Evolutionary conservation across 2,113 vertebrate genomes (phyloP).

Genomic region (Larimichthys polyactis): DNA sequence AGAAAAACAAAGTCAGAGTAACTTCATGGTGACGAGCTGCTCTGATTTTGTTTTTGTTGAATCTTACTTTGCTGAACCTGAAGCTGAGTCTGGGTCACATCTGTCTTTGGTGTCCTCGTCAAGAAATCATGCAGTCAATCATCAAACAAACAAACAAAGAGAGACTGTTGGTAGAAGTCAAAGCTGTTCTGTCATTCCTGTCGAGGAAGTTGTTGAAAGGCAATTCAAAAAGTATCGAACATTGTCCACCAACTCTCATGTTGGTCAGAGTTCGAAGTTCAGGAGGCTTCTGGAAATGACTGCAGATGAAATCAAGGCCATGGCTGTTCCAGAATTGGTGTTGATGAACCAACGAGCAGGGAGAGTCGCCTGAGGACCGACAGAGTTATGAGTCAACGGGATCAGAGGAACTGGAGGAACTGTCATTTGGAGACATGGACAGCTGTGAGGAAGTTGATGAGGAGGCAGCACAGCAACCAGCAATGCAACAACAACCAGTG

Average conservation of each 20-base stretch:
- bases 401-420: background rate
- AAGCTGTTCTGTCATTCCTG: background rate
- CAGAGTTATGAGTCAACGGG: rapidly evolving
- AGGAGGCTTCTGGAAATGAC: slow-evolving; percentile 14
- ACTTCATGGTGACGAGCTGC: background rate
- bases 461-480: background rate
- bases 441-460: slow-evolving; percentile 74
- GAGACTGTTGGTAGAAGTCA: background rate
- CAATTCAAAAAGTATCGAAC: background rate
- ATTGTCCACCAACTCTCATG: rapidly evolving
- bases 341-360: slow-evolving; percentile 2
- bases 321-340: slow-evolving; percentile 18
- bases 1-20: background rate
- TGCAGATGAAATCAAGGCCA: slow-evolving; percentile 15
- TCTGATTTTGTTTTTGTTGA: slow-evolving; percentile 29
- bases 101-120: background rate
- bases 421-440: slow-evolving; percentile 55
- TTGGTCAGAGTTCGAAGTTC: slow-evolving; percentile 23
- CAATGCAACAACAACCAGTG: background rate
- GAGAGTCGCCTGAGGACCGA: background rate
- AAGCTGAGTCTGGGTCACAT: background rate
- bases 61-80: slow-evolving; percentile 39
- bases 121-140: background rate
- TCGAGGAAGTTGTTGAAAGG: background rate
- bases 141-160: background rate